These are phyloP conservation scores for Heterodera filipjevi DNA, from an alignment of 2,888 invertebrate genomes.

Conservation along the genomic window DNA sequence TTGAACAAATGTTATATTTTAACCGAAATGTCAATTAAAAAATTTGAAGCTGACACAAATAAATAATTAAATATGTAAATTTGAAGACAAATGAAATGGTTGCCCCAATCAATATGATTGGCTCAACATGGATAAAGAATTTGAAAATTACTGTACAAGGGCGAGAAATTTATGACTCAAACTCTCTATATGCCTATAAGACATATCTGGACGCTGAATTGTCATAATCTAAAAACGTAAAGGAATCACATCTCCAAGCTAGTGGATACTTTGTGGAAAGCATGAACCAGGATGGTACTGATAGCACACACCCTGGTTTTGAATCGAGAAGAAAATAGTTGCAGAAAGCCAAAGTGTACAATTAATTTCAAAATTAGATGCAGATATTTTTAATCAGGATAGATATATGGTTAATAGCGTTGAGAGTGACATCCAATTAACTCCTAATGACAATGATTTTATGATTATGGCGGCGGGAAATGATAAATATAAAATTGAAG, in stretches of 20 bases:
- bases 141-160: constrained; percentile 1
- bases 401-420: background rate
- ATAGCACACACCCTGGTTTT: background rate
- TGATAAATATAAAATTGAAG: background rate
- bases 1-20: background rate
- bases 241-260: background rate
- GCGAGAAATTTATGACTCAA: background rate
- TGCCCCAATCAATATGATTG: background rate
- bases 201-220: background rate
- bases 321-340: background rate
- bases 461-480: background rate
- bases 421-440: background rate
- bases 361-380: constrained; percentile 12
- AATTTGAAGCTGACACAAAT: background rate
- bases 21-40: background rate
- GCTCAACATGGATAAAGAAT: background rate
- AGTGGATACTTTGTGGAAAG: background rate
- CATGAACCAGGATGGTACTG: background rate
- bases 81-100: background rate
- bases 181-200: background rate
- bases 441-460: background rate
- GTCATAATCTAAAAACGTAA: background rate
- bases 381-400: background rate
- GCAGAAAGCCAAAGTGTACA: background rate
- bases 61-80: background rate